Percentiles rank a stretch among this genome's conserved stretches.
Conservation (phyloP, 2,888 invertebrate species). For the Pecten maximus region DNA sequence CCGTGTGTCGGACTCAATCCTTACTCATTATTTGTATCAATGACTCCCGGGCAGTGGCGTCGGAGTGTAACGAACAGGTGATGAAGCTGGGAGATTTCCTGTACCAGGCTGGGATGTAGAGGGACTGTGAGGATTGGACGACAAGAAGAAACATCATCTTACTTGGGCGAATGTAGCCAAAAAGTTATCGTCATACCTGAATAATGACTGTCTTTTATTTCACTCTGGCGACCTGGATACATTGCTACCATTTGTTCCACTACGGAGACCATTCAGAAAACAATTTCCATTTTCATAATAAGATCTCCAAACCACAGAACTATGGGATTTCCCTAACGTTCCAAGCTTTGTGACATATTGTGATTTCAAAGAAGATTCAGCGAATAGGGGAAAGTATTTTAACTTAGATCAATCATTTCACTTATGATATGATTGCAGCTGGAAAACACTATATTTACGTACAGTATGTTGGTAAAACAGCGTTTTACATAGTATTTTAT, state of each 20-base stretch:
- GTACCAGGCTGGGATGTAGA: slow-evolving; percentile 4
- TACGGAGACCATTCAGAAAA: background rate
- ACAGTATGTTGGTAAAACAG: too few species aligned
- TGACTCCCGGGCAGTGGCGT: slow-evolving; percentile 61
- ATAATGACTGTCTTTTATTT: too few species aligned
- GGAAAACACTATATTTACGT: too few species aligned
- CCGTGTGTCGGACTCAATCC: slow-evolving; percentile 71
- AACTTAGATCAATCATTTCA: too few species aligned
- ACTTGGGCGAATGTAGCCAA: background rate
- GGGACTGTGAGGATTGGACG: background rate
- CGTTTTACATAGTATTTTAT: too few species aligned
- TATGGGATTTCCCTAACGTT: background rate
- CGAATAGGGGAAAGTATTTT: background rate
- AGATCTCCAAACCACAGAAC: background rate
- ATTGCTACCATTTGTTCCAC: background rate
- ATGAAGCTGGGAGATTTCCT: slow-evolving; percentile 76
- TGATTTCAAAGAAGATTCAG: background rate
- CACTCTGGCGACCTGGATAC: background rate
- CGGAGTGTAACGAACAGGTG: slow-evolving; percentile 71
- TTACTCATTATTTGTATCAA: slow-evolving; percentile 70
- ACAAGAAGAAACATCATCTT: background rate
- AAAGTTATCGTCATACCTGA: too few species aligned
- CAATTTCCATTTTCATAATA: background rate
- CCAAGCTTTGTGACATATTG: background rate
- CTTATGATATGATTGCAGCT: too few species aligned